Evolutionary conservation across 2,113 vertebrate genomes (phyloP), one percentile per base, ranked within the genome.

Genomic region (Octodon degus): DNA sequence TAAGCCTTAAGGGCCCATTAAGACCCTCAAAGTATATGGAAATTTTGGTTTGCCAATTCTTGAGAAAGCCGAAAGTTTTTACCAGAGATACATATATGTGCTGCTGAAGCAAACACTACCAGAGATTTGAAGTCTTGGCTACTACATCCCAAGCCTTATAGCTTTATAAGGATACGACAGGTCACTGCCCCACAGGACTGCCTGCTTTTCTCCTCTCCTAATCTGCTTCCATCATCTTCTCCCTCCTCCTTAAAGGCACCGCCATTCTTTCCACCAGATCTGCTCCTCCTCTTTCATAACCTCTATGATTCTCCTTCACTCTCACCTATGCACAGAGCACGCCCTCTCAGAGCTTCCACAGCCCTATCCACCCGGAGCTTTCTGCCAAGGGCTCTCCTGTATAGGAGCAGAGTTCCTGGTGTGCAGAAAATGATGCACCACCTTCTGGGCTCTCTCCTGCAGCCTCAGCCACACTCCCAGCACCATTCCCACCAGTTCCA

Each of bases 11-110:
- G 62, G 43, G 13, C 1, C 74, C 76, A 17, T 37, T 47, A 89
- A 91, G 68, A 83, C 70, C 91, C 70, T 85, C 60, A 95, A 89
- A 88, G 20, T 79, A 27, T 70, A 88, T 55, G 86, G 12, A 95
- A 92, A 94, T n/a, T 14, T 4, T 88, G 62, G 25, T 74, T 89
- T 82, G 22, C 32, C 53, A n/a, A 27, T 68, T 93, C 55, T 37
- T 22, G 7, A 19, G 30, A 79, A 9, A 24, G 8, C 47, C 20
- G 22, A 84, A 16, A 67, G 27, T 12, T 94, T 47, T 77, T 34
- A 55, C 27, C 34, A 90, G 27, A 89, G 37, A 84, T 55, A 19
- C 82, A 4, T n/a, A 9, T 70, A 70, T 70, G 34, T n/a, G 68
- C 68, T 37, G 68, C 34, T 2, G 4, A 70, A 70, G 68, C 2